Conservation (phyloP, 2,888 invertebrate genomes). For the Aphrophora alni region DNA sequence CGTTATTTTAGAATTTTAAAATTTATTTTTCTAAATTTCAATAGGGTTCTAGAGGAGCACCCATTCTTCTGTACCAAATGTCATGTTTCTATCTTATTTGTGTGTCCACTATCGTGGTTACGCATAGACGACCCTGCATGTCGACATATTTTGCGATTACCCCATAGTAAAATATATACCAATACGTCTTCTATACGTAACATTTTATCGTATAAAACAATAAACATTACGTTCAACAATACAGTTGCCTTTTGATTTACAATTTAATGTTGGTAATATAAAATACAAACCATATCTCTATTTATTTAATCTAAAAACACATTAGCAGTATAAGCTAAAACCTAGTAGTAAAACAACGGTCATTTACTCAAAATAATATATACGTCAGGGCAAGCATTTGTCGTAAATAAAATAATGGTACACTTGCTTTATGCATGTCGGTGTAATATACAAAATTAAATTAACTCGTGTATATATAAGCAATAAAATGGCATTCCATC, state of each 20-base stretch:
- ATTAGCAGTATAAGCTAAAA: neutral
- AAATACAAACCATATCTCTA: neutral
- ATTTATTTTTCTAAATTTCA: no score
- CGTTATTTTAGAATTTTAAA: no score
- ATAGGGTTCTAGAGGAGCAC: no score
- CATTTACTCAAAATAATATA: neutral
- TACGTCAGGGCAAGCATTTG: neutral
- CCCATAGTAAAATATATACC: no score
- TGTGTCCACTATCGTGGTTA: no score
- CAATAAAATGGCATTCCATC: neutral
- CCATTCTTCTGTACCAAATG: no score
- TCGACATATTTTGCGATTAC: no score
- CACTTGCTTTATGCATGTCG: neutral
- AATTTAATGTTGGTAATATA: neutral
- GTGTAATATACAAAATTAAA: neutral
- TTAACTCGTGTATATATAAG: neutral
- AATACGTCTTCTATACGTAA: no score
- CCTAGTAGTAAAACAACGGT: neutral
- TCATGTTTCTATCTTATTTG: no score
- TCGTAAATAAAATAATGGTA: neutral
- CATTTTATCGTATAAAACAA: no score
- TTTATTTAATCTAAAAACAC: neutral
- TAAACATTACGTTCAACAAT: no score
- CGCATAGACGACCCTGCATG: no score
- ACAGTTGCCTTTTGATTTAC: neutral